Evolutionary conservation across 2,113 vertebrate genomes (phyloP), one percentile per base, ranked within the genome.

Genomic region (Glaucidium brasilianum): DNA sequence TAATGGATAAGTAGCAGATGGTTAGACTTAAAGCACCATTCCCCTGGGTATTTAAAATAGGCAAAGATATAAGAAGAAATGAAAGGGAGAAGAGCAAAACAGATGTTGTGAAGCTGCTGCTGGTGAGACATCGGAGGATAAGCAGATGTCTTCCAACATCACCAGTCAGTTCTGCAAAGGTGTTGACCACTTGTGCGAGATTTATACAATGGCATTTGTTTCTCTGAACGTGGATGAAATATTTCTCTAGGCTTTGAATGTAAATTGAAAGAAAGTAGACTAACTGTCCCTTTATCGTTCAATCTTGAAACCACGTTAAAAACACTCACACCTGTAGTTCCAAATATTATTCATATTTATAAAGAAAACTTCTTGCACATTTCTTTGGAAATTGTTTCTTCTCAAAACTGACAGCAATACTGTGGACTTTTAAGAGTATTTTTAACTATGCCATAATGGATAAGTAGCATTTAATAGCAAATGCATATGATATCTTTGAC

Each of bases 201-300:
- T 69, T 69, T 34, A 90, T 77, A 71, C 0, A 26, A 43, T 43
- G 50, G 32, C 1, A 8, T 68, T 96, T 92, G 10, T 77, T 86
- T 84, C 85, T 95, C 88, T 94, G 92, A 96, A 95, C 56, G 18
- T 11, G 82, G 75, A 95, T 96, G 75, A 96, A 94, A 93, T 95
- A 71, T 77, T 90, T 94, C 41, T 35, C 27, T 80, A 26, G 41
- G 43, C 85, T 96, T 95, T 96, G 85, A 96, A 94, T 71, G 32
- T 27, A 93, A 88, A 91, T 91, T 92, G 83, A 94, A 96, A 96
- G 94, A 63, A 80, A 88, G 45, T 9, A 17, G 41, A 25, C 39
- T 82, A 50, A 17, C 45, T 69, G n/a, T 11, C 12, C 34, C 30
- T 47, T 92, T 93, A 80, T 69, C 37, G 52, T 77, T 77, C 30